phyloP scores from a whole-genome alignment of 2,797 vertebrate genomes.

The Darevskia mixta region DNA sequence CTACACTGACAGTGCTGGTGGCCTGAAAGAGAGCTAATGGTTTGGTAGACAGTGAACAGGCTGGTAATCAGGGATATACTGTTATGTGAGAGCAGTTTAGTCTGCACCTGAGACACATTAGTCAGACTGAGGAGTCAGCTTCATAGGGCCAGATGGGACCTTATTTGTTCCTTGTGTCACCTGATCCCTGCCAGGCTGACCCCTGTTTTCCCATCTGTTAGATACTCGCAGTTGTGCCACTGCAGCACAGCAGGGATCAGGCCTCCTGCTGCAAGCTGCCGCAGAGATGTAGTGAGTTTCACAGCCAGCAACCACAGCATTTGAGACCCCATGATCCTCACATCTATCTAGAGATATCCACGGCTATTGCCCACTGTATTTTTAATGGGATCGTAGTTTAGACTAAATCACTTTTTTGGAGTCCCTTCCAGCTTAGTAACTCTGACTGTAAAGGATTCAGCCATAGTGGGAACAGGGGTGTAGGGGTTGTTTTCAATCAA shows the following conservation, averaged over 20 bases:
- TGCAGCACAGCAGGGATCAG: background rate
- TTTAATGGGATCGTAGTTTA: too few relatives aligned
- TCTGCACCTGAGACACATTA: background rate
- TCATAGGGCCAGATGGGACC: background rate
- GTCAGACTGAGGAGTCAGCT: background rate
- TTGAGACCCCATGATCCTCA: too few relatives aligned
- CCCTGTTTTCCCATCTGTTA: background rate
- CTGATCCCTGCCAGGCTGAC: background rate
- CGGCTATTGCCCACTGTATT: background rate
- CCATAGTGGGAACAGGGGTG: too few relatives aligned
- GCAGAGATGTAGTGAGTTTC: too few relatives aligned
- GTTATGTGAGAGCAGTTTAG: background rate
- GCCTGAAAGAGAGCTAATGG: background rate
- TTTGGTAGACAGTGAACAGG: background rate
- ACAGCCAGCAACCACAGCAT: background rate
- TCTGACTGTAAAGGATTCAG: too few relatives aligned
- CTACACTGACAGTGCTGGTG: too few relatives aligned
- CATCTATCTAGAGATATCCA: background rate
- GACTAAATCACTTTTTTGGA: too few relatives aligned
- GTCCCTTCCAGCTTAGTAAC: too few relatives aligned
- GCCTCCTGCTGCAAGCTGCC: background rate
- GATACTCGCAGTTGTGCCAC: background rate
- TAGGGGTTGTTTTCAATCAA: too few relatives aligned
- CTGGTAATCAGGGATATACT: background rate
- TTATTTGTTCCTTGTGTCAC: background rate